Conservation (phyloP, 2,113 vertebrate genomes). For the Phyllostomus hastatus region DNA sequence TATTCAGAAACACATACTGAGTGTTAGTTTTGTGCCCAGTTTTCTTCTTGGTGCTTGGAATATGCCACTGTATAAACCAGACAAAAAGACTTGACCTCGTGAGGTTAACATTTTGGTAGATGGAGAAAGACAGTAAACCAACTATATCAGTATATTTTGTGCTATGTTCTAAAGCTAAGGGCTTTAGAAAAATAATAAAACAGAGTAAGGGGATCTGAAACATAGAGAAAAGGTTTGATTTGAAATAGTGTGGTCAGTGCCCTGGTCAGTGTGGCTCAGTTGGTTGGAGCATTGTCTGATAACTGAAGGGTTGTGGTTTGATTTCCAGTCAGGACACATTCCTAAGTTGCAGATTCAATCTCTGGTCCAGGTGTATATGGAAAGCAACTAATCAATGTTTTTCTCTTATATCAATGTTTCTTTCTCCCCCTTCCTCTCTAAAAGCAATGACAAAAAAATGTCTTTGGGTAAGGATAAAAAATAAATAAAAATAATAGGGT, state of each 20-base stretch:
- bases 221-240: not conserved
- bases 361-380: too few species aligned
- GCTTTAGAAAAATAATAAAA: not conserved
- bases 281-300: too few species aligned
- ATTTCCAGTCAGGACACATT: too few species aligned
- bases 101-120: not conserved
- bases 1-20: not conserved
- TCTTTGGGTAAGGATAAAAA: too few species aligned
- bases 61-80: not conserved
- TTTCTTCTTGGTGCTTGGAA: not conserved
- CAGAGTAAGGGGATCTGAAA: not conserved
- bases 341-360: too few species aligned
- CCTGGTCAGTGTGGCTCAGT: too few species aligned
- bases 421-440: too few species aligned
- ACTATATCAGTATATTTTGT: not conserved
- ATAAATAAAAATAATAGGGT: not conserved
- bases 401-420: too few species aligned
- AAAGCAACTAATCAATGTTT: too few species aligned
- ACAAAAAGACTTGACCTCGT: not conserved
- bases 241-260: not conserved
- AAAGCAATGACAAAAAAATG: too few species aligned
- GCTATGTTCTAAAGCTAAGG: not conserved
- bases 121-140: not conserved
- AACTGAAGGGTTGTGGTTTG: too few species aligned
- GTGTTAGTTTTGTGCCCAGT: not conserved